Base-by-base conservation (phyloP, 2,888 invertebrate genomes). In the Ophion ventricosus region DNA sequence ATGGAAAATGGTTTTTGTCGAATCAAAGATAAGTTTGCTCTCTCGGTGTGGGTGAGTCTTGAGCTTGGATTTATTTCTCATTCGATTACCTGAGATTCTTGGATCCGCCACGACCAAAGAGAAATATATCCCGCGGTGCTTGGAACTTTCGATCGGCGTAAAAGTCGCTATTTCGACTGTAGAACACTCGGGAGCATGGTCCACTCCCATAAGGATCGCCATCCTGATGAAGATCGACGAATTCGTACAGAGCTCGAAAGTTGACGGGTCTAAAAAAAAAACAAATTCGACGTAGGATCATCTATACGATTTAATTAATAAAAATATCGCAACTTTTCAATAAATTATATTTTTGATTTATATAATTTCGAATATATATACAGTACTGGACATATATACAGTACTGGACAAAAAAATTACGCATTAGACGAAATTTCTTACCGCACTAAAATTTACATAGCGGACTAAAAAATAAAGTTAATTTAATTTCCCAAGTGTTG, bases 171-270 rank as follows among this genome's bases (percentile, higher is more conserved):
- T 94, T 92, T 40, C 95, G 94, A 85, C 96, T 96, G 70, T 96
- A 95, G 92, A 98, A 98, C 87, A 96, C 95, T 75, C 98, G 95
- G 29, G 97, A 97, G 91, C 98, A 98, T 0, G 95, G 94, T 0
- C 96, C 97, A 49, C 95, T 95, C 5, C 96, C 97, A 94, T 96
- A 96, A 0, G 96, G 95, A 88, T 97, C 96, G 0, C 98, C 98
- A 87, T 97, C 98, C 93, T 97, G 96, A 89, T 97, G 97, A 10
- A 97, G 94, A 92, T 98, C 97, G 61, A 98, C 97, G 91, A 98
- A 98, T 93, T 98, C 98, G 93, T 98, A 98, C 35, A 97, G 95
- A 0, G 97, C 96, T 91, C 97, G 96, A 92, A 98, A 98, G 89
- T 96, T 96, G 67, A 98, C 95, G 0, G 97, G 97, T 89, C 98